Evolutionary conservation across 2,888 invertebrate species (phyloP).

Genomic region (Laspeyria flexula): DNA sequence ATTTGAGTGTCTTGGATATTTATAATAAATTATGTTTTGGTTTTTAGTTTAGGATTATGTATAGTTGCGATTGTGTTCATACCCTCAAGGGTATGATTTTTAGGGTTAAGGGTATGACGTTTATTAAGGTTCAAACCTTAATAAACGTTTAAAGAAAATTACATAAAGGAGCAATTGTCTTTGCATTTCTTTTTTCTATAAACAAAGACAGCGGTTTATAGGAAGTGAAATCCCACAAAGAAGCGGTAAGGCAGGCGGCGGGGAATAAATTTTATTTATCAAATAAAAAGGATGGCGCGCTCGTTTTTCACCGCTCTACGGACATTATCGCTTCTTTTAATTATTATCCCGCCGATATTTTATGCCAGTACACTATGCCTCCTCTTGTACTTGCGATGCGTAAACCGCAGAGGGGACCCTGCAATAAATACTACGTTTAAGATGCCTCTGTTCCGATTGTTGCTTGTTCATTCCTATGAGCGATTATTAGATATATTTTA

Average conservation of each 20-base stretch:
- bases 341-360: constrained; percentile 85
- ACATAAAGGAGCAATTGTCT: too few relatives aligned
- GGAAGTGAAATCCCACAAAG: constrained; percentile 69
- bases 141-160: too few relatives aligned
- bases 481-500: too few relatives aligned
- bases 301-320: constrained; percentile 82
- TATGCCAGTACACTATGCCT: constrained; percentile 63
- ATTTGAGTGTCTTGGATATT: too few relatives aligned
- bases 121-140: too few relatives aligned
- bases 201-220: constrained; percentile 55
- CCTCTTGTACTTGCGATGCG: constrained; percentile 46
- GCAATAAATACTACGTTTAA: constrained; percentile 9
- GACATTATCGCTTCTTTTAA: constrained; percentile 86
- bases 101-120: not conserved
- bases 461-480: not conserved
- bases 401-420: constrained; percentile 35
- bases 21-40: too few relatives aligned
- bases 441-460: constrained; percentile 7
- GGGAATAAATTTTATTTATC: constrained; percentile 86
- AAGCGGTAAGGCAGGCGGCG: constrained; percentile 65
- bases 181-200: constrained; percentile 28
- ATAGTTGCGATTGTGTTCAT: too few relatives aligned
- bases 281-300: constrained; percentile 84
- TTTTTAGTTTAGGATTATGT: too few relatives aligned
- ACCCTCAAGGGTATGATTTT: too few relatives aligned